phyloP scores from a whole-genome alignment of 2,113 vertebrate genomes.

The Otus sunia region DNA sequence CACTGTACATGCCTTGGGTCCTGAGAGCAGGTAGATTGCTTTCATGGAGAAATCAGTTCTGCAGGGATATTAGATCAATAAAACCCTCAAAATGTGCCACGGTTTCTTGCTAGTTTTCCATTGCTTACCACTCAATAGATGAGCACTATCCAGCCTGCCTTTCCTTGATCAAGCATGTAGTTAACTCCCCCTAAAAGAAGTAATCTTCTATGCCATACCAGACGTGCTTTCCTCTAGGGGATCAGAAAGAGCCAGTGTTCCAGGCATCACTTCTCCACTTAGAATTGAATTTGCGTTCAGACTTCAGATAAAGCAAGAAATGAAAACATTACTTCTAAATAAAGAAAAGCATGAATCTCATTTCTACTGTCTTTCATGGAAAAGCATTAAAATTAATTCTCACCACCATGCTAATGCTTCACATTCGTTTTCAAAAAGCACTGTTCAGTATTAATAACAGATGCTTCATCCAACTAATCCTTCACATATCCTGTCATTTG shows the following conservation, averaged over 20 bases:
- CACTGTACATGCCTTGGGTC: background rate
- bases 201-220: background rate
- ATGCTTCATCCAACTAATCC: constrained; percentile 15
- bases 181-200: background rate
- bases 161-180: background rate
- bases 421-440: constrained; percentile 19
- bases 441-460: constrained; percentile 39
- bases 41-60: background rate
- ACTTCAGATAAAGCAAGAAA: background rate
- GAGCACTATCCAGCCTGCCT: background rate
- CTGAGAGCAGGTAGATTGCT: background rate
- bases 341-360: background rate
- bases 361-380: background rate
- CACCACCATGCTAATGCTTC: background rate
- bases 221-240: background rate
- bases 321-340: constrained; percentile 30
- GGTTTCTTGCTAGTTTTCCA: background rate
- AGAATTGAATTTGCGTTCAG: background rate
- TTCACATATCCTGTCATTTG: constrained; percentile 47
- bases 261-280: background rate
- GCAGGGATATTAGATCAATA: background rate
- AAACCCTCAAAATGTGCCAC: background rate
- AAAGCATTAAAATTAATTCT: constrained; percentile 48
- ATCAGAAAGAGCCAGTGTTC: background rate
- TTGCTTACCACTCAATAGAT: background rate